Conservation (phyloP, 2,888 invertebrate species). For the Notodonta ziczac region DNA sequence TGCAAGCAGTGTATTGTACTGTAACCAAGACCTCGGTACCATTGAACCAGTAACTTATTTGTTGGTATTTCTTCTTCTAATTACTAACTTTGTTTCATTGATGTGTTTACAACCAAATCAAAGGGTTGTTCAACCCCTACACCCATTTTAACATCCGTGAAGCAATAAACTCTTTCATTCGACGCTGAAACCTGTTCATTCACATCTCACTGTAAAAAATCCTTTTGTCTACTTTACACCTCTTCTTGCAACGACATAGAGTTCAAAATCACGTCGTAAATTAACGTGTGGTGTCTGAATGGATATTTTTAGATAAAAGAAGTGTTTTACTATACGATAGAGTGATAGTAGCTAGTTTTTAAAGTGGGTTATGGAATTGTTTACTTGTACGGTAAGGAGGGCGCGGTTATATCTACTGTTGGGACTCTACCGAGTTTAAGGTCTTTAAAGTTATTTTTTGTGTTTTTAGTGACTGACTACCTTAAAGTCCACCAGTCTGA, state of each 20-base stretch:
- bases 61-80: too few species aligned
- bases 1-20: too few species aligned
- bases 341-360: conserved; percentile 10
- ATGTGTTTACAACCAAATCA: background rate
- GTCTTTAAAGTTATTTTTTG: background rate
- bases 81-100: background rate
- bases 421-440: background rate
- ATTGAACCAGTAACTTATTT: too few species aligned
- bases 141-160: conserved; percentile 2
- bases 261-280: conserved; percentile 16
- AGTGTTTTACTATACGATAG: conserved; percentile 24
- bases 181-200: conserved; percentile 23
- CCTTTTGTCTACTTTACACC: conserved; percentile 8
- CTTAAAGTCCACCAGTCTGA: too few species aligned
- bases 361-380: conserved; percentile 2
- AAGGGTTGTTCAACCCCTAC: conserved; percentile 3
- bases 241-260: conserved; percentile 16
- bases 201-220: conserved; percentile 18
- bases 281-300: conserved; percentile 21
- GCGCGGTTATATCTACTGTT: background rate
- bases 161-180: conserved; percentile 11
- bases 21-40: too few species aligned
- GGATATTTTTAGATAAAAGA: conserved; percentile 40
- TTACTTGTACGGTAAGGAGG: background rate
- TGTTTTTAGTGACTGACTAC: background rate